Conservation (phyloP, 2,888 invertebrate species). For the Hecatera dysodea region DNA sequence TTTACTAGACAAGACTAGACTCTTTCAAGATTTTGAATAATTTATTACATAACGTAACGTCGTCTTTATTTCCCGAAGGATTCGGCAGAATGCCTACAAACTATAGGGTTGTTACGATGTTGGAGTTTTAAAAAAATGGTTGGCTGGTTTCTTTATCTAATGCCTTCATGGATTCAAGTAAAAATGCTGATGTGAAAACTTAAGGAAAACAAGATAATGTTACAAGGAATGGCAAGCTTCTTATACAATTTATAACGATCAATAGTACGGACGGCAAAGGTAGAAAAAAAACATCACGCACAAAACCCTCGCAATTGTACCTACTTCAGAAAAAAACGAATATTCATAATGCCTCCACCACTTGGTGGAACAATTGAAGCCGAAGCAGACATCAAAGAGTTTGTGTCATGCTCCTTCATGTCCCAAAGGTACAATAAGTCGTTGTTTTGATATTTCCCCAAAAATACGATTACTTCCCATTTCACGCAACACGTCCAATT, state of each 20-base stretch:
- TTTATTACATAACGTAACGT: conserved; percentile 2
- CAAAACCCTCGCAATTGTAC: background rate
- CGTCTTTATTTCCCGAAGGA: too few species aligned
- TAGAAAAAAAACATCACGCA: background rate
- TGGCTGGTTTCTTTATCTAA: too few species aligned
- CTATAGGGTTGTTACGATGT: too few species aligned
- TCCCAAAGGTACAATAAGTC: conserved; percentile 51
- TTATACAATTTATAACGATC: background rate
- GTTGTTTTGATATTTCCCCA: conserved; percentile 42
- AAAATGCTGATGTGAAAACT: too few species aligned
- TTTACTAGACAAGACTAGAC: background rate
- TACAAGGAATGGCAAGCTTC: too few species aligned
- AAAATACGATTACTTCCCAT: conserved; percentile 49
- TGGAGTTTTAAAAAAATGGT: too few species aligned
- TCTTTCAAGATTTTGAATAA: background rate
- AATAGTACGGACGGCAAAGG: background rate
- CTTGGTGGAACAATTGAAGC: conserved; percentile 13
- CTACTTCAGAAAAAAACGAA: background rate
- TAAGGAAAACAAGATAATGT: too few species aligned
- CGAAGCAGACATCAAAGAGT: conserved; percentile 41
- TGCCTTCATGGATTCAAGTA: too few species aligned
- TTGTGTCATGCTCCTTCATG: conserved; percentile 7
- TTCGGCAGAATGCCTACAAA: too few species aligned
- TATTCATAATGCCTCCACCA: background rate
- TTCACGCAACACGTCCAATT: conserved; percentile 52